These are phyloP conservation scores for Chaetodon trifasciatus DNA, from an alignment of 2,797 vertebrate genomes.

Conservation along the genomic window DNA sequence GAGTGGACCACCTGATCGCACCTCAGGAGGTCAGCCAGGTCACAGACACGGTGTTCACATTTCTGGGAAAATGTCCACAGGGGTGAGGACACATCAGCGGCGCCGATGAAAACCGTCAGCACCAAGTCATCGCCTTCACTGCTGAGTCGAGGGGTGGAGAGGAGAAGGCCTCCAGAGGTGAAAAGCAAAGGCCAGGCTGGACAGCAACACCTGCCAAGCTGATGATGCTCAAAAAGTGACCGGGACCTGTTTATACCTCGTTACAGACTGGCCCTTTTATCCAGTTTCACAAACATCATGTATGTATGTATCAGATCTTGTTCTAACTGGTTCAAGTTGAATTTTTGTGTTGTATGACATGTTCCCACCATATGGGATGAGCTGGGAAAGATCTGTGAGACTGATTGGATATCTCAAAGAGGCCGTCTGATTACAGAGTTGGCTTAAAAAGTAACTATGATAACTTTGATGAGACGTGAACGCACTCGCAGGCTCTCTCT, in stretches of 20 bases:
- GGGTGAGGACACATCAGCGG: slow-evolving; percentile 47
- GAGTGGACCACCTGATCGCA: slow-evolving; percentile 15
- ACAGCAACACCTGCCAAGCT: slow-evolving; percentile 24
- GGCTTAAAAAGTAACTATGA: background rate
- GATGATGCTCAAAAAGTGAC: background rate
- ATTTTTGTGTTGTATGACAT: background rate
- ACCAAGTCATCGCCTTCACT: slow-evolving; percentile 38
- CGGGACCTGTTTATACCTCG: background rate
- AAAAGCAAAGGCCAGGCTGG: background rate
- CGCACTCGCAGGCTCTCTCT: background rate
- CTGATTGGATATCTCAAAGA: background rate
- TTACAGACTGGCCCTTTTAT: background rate
- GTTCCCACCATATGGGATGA: background rate
- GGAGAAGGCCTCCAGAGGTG: slow-evolving; percentile 25
- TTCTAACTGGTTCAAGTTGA: no score
- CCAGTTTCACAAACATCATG: background rate
- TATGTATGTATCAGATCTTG: no score
- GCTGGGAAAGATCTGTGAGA: background rate
- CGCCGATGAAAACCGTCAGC: slow-evolving; percentile 55
- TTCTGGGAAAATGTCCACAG: slow-evolving; percentile 42
- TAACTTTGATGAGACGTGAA: background rate
- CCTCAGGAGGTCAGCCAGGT: slow-evolving; percentile 42
- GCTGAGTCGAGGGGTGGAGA: slow-evolving; percentile 4
- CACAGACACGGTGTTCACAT: slow-evolving; percentile 10
- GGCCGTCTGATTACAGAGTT: background rate